A percentile compares a stretch with the other conserved stretches of the same genome.
These are phyloP conservation scores for Meteorus sp. DNA, from an alignment of 1,140 invertebrate genomes.

Conservation along the genomic window DNA sequence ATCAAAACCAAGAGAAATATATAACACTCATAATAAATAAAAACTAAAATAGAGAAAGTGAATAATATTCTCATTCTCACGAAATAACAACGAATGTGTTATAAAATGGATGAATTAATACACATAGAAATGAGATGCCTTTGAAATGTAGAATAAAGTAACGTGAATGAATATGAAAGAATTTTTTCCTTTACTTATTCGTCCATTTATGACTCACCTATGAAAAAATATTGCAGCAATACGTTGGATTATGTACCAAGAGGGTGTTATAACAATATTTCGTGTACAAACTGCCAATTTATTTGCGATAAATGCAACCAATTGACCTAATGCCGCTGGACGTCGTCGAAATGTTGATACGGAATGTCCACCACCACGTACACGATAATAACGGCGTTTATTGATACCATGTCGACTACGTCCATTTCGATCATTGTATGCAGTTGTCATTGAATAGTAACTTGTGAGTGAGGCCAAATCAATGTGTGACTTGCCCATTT, in stretches of 20 bases:
- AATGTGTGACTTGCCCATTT: slow-evolving; percentile 13
- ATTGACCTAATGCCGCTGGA: slow-evolving; percentile 40
- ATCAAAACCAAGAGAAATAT: slow-evolving; percentile 1
- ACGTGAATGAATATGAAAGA: background rate
- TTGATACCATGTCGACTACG: slow-evolving; percentile 34
- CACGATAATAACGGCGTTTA: slow-evolving; percentile 39
- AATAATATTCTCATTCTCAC: too few relatives aligned
- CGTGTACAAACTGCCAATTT: slow-evolving; percentile 40
- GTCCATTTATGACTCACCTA: too few relatives aligned
- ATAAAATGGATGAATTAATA: background rate
- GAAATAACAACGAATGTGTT: too few relatives aligned
- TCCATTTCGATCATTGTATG: slow-evolving; percentile 26
- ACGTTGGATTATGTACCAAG: slow-evolving; percentile 37
- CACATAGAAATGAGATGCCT: background rate
- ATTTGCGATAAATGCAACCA: slow-evolving; percentile 39
- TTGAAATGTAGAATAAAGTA: background rate
- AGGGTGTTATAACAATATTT: slow-evolving; percentile 38
- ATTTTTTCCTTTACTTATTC: background rate
- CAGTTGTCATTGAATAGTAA: slow-evolving; percentile 37
- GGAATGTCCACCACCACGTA: slow-evolving; percentile 27
- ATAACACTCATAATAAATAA: too few relatives aligned
- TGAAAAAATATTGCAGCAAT: slow-evolving; percentile 35
- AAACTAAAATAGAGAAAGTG: slow-evolving; percentile 1
- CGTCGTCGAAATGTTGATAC: slow-evolving; percentile 33
- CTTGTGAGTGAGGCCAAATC: slow-evolving; percentile 33